These are phyloP conservation scores for Ophion ellenae DNA, from an alignment of 2,888 invertebrate genomes.

Conservation along the genomic window DNA sequence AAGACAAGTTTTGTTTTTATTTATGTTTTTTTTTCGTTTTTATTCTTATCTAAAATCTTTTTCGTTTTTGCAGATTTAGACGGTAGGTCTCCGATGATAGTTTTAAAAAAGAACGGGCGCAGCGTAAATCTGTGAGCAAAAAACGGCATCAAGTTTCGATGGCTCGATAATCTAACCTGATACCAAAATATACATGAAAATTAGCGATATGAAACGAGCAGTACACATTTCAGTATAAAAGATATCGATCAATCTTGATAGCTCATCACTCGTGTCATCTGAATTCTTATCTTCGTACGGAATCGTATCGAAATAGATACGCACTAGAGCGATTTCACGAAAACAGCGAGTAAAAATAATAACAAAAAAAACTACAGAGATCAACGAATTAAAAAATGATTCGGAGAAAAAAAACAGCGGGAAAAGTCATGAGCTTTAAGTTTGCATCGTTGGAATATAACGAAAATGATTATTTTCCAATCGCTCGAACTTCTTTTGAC, in stretches of 20 bases:
- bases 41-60: background rate
- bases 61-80: background rate
- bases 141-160: background rate
- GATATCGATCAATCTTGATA: background rate
- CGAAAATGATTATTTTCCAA: too few relatives aligned
- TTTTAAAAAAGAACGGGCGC: background rate
- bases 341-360: background rate
- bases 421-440: too few relatives aligned
- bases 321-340: background rate
- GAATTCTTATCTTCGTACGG: background rate
- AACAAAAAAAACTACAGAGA: background rate
- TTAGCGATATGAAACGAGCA: background rate
- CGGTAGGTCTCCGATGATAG: background rate
- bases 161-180: background rate
- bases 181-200: background rate
- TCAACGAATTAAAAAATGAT: background rate
- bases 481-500: too few relatives aligned
- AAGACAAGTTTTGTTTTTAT: too few relatives aligned
- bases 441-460: too few relatives aligned
- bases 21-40: background rate
- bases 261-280: background rate
- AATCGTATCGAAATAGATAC: background rate
- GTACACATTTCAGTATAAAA: background rate
- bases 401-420: too few relatives aligned
- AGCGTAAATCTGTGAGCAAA: background rate